Percentiles rank a stretch among this genome's conserved stretches.
phyloP scores from a whole-genome alignment of 2,888 invertebrate species.

The Apamea crenata region DNA sequence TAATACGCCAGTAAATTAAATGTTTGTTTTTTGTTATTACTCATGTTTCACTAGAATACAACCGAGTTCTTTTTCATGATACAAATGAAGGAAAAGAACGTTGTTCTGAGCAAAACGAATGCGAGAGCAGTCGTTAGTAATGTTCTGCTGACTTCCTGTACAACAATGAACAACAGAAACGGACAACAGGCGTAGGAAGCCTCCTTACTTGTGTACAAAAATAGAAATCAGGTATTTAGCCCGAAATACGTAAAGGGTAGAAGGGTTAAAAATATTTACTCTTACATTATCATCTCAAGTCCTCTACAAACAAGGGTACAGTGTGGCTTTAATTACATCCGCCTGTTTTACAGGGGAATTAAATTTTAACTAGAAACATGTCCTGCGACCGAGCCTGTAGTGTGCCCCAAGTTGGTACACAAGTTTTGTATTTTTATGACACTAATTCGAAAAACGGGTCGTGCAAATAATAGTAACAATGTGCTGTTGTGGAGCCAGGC shows the following conservation, averaged over 20 bases:
- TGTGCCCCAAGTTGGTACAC: constrained; percentile 51
- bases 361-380: constrained; percentile 76
- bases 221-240: constrained; percentile 62
- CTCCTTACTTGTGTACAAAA: constrained; percentile 22
- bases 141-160: constrained; percentile 52
- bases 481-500: constrained; percentile 54
- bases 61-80: constrained; percentile 28
- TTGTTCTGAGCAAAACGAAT: constrained; percentile 40
- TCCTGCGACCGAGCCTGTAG: constrained; percentile 54
- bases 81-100: constrained; percentile 49
- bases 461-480: constrained; percentile 71
- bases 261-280: constrained; percentile 78
- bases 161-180: constrained; percentile 38
- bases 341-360: constrained; percentile 70
- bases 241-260: constrained; percentile 65
- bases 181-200: constrained; percentile 12
- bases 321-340: constrained; percentile 79
- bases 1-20: constrained; percentile 33
- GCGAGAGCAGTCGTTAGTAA: constrained; percentile 50
- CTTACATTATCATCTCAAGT: constrained; percentile 77
- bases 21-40: constrained; percentile 29
- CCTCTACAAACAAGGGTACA: constrained; percentile 79
- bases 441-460: constrained; percentile 67
- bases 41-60: constrained; percentile 33
- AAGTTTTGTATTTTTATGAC: constrained; percentile 69